Evolutionary conservation across 2,113 vertebrate species (phyloP).

Genomic region (Mixornis gularis): DNA sequence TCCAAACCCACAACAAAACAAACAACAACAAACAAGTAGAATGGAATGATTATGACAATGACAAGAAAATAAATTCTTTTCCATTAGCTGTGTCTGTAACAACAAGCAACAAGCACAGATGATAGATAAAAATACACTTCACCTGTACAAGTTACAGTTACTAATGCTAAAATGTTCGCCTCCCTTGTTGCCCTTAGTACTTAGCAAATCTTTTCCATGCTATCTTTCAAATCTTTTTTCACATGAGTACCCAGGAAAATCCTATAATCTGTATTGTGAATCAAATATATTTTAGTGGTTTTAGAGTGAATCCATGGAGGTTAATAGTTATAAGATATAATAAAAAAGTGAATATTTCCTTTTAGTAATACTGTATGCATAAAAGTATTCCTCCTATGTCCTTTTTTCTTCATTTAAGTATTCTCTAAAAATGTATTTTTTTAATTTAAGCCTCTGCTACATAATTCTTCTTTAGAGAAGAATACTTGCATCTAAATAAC

Average conservation of each 20-base stretch:
- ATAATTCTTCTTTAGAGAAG: neutral
- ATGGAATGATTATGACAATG: neutral
- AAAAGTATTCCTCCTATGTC: neutral
- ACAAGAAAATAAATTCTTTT: neutral
- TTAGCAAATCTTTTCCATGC: neutral
- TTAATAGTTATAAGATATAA: neutral
- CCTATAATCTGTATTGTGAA: neutral
- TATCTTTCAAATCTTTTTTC: neutral
- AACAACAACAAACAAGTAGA: neutral
- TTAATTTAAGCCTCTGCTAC: neutral
- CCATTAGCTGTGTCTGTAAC: neutral
- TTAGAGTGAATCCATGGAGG: neutral
- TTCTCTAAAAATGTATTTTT: neutral
- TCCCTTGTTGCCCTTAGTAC: neutral
- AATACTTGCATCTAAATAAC: neutral
- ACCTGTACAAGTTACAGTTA: neutral
- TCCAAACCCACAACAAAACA: neutral
- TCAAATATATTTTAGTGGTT: neutral
- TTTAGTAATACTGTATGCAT: neutral
- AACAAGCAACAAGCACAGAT: accelerated
- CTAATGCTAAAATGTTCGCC: neutral
- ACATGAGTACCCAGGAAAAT: neutral
- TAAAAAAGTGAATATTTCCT: neutral
- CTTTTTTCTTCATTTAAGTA: neutral
- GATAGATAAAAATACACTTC: neutral